These are phyloP conservation scores for Fulica atra DNA, from an alignment of 2,113 vertebrate genomes.

Conservation along the genomic window DNA sequence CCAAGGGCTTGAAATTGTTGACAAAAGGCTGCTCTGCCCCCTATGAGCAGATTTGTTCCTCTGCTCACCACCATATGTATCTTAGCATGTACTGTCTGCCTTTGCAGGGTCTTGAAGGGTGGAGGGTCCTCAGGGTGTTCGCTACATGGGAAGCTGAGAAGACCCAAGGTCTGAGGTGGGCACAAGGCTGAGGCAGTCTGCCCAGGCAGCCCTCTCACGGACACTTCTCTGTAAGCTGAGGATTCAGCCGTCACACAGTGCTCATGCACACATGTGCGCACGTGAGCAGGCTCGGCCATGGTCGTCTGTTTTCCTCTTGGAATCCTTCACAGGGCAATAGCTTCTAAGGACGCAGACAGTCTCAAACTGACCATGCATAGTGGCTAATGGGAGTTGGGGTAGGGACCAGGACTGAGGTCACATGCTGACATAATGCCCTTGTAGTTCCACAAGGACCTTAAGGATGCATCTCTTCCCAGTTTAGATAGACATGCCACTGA, in stretches of 20 bases:
- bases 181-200: background rate
- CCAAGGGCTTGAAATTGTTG: background rate
- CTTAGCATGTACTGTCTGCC: background rate
- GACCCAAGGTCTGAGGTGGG: background rate
- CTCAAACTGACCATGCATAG: background rate
- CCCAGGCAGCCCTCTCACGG: background rate
- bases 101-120: background rate
- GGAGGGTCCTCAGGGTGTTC: background rate
- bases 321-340: background rate
- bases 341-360: background rate
- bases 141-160: background rate
- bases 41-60: background rate
- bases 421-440: background rate
- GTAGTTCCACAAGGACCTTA: background rate
- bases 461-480: background rate
- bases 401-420: background rate
- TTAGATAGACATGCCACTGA: background rate
- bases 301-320: background rate
- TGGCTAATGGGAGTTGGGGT: background rate
- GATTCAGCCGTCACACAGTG: background rate
- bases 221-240: background rate
- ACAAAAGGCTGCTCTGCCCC: background rate
- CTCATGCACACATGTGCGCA: fast-evolving
- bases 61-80: fast-evolving
- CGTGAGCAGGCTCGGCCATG: fast-evolving